Conservation (phyloP, 2,888 invertebrate species). For the Tenthredo amoena region DNA sequence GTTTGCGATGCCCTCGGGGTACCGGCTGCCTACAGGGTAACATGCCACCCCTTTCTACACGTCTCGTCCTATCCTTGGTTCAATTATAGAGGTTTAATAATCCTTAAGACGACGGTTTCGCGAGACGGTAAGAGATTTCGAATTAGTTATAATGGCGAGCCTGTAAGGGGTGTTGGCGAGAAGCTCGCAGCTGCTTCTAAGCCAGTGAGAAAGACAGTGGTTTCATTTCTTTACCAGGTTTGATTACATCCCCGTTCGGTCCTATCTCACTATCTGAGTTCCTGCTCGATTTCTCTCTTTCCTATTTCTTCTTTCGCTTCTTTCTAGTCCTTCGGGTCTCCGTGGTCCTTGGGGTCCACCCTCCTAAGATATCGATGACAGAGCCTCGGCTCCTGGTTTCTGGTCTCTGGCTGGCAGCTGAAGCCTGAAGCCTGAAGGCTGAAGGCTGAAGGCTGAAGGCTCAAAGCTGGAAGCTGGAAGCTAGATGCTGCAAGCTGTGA, state of each 20-base stretch:
- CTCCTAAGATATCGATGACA: constrained; percentile 58
- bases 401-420: constrained; percentile 22
- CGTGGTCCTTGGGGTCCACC: constrained; percentile 49
- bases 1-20: constrained; percentile 34
- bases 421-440: neutral
- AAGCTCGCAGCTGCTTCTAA: constrained; percentile 35
- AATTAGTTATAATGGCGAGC: constrained; percentile 43
- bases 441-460: neutral
- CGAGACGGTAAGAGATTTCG: constrained; percentile 35
- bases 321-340: constrained; percentile 13
- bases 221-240: constrained; percentile 57
- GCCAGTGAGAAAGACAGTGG: constrained; percentile 51
- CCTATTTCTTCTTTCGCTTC: constrained; percentile 7
- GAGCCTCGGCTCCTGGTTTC: constrained; percentile 56
- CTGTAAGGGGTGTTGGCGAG: neutral
- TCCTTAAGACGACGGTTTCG: constrained; percentile 26
- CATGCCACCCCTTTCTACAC: constrained; percentile 2
- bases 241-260: constrained; percentile 56
- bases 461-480: constrained; percentile 5
- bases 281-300: neutral
- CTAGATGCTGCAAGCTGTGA: constrained; percentile 38
- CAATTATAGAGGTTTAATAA: constrained; percentile 49
- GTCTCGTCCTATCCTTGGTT: constrained; percentile 14
- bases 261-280: constrained; percentile 28
- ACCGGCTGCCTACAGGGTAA: constrained; percentile 19